Evolutionary conservation across 2,113 vertebrate species (phyloP), one percentile per base, ranked within the genome.

Genomic region (Noctilio leporinus): DNA sequence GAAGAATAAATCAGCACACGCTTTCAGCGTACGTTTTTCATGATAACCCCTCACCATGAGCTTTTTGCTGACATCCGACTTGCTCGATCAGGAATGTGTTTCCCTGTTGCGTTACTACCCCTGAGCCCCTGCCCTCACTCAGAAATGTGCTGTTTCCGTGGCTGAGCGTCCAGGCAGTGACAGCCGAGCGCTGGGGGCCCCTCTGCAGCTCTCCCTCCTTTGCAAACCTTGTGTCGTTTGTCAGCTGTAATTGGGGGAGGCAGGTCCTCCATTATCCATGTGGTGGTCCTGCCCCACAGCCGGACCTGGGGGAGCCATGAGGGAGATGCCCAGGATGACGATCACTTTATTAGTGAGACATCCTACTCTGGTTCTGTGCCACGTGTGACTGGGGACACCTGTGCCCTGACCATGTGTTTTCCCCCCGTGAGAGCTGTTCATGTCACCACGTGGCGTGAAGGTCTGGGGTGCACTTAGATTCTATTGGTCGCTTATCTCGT

Each of bases 381-480:
- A 57, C 16, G 0, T 2, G 1, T 17, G 11, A 3, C 12, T 10
- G 35, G 5, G 77, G 35, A 70, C 12, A 2, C 64, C 5, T 20
- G 76, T 38, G 2, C 30, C 33, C 24, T 28, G 53, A 43, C 65
- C 20, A 0, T 0, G 0, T 4, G 22, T 10, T 4, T 15, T 45
- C 35, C 10, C 28, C 47, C 4, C 38, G 0, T 16, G 20, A 43
- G 45, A 64, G 83, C 55, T 0, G 0, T 4, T 0, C 28, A 7
- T 2, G 0, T 14, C 16, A 7, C 35, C 1, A 0, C 14, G 19
- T 10, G n/a, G 65, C 1, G 1, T 1, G 16, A 10, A 38, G 15
- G 7, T 4, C 5, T 5, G 2, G 17, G 19, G 19, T 12, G 75
- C 9, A 0, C 30, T 15, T 40, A 2, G 10, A 0, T 0, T 8